Evolutionary conservation across 2,113 vertebrate genomes (phyloP), one percentile per base, ranked within the genome.

Genomic region (Caranx melampygus): DNA sequence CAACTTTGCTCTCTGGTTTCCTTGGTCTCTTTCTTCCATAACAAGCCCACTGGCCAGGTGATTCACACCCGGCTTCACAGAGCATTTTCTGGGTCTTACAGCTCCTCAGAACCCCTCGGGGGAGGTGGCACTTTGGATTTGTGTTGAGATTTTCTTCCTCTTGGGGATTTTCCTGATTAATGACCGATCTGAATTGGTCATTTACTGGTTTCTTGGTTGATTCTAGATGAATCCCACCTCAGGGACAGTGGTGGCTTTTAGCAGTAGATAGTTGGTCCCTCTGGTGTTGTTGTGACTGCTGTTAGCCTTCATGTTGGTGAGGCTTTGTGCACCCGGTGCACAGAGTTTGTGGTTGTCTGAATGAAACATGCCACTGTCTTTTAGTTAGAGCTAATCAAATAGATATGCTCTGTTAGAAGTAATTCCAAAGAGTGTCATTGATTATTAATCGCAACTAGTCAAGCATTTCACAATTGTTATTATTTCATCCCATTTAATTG

Each of bases 1-100:
- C 62, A 54, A 80, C 86, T 82, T 78, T 85, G 65, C 83, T 83
- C 70, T 68, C 78, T 88, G 82, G 59, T 81, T 88, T 85, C 37
- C 84, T 74, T 44, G 70, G 84, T 85, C 67, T 85, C 79, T 79
- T 69, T 73, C 82, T 82, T 66, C 82, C 75, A 34, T 90, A 79
- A 92, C 72, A 68, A 79, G 60, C 52, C 62, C 3, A 65, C 64
- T 37, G 21, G 62, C 16, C 34, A 4, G 55, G 45, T 10, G 18
- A 44, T 20, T 12, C 6, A 35, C 70, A 20, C 57, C 35, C 33
- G 3, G 60, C 64, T 33, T 59, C 3, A 10, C 3, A 5, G 58
- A 16, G 40, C 33, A 5, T 59, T 58, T 57, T 3, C 67, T 54
- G 60, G 65, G 10, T 76, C 26, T 69, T 37, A n/a, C n/a, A 59